Evolutionary conservation across 1,140 invertebrate genomes (phyloP), one percentile per base, ranked within the genome.

Genomic region (Rhyzopertha dominica): DNA sequence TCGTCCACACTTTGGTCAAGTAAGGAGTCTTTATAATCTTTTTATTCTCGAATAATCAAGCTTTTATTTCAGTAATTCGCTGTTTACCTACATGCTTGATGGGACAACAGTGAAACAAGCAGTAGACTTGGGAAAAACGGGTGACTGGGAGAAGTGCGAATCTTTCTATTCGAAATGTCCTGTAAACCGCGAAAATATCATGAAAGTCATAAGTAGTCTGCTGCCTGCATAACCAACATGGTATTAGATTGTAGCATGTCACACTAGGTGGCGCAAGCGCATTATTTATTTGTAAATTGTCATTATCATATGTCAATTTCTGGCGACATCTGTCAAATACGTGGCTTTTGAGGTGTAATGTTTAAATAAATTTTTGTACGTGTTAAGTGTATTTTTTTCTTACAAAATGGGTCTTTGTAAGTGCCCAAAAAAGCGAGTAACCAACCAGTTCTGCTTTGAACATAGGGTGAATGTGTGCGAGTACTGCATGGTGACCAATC

Each of bases 391-490:
- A n/a, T n/a, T n/a, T n/a, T n/a, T n/a, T n/a, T n/a, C n/a, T n/a
- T n/a, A n/a, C 40, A 71, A 54, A 49, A 98, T 98, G 95, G 95
- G 95, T 31, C 75, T 98, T 16, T 98, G 95, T 72, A 98, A 98
- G 68, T 98, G 95, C 73, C 92, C 94, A 9, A 96, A 97, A 71
- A 77, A 87, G 59, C 85, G 86, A 76, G 92, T 98, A 18, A 98
- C 95, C 32, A 97, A 94, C 73, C 85, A 96, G 63, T 98, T 98
- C 76, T 98, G 95, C 75, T 98, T 96, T 69, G 92, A 97, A 71
- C 95, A 98, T 67, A 74, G 92, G 60, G 94, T 98, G 2, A 98
- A 98, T 80, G 95, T 98, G 63, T 98, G 95, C 70, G 95, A 98
- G 75, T 81, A 92, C 75, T 98, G 95, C 74, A 87, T 98, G 79